Conservation (phyloP, 2,797 vertebrate species). For the Pseudopleuronectes americanus region DNA sequence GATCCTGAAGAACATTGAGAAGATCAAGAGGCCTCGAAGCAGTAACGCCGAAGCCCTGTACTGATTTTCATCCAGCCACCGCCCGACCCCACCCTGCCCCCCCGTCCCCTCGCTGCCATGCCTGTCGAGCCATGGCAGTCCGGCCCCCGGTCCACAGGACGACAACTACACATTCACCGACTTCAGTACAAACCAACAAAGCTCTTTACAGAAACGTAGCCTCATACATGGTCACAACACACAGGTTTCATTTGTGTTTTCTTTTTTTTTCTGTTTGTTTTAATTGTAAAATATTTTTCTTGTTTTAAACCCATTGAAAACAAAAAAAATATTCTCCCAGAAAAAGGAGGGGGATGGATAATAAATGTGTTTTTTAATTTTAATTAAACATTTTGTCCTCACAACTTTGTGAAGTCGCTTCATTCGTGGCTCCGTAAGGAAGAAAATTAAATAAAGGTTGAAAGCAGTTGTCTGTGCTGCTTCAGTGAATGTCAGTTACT, state of each 20-base stretch:
- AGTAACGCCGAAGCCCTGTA: conserved; percentile 93
- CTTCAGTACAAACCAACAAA: conserved; percentile 67
- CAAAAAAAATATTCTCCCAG: conserved; percentile 46
- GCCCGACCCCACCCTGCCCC: background rate
- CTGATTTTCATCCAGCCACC: conserved; percentile 61
- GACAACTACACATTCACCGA: conserved; percentile 57
- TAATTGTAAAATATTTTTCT: conserved; percentile 76
- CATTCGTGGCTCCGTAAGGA: conserved; percentile 42
- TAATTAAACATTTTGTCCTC: conserved; percentile 79
- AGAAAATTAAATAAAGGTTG: background rate
- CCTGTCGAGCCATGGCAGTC: conserved; percentile 49
- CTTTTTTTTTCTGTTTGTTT: conserved; percentile 63
- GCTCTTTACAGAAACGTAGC: conserved; percentile 60
- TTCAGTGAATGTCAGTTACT: conserved; percentile 16
- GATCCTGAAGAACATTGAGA: conserved; percentile 99
- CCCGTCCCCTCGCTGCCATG: conserved; percentile 26
- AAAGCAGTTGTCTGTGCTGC: conserved; percentile 14
- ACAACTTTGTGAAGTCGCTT: conserved; percentile 51
- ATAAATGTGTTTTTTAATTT: conserved; percentile 78
- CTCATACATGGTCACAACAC: conserved; percentile 57
- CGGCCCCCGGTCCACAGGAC: conserved; percentile 56
- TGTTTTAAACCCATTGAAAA: conserved; percentile 73
- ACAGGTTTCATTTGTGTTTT: conserved; percentile 29
- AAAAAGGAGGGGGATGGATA: conserved; percentile 33
- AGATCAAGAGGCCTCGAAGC: conserved; percentile 99